These are phyloP conservation scores for Henricia sp. DNA, from an alignment of 53 echinoderm and acorn worm genomes.

Conservation along the genomic window DNA sequence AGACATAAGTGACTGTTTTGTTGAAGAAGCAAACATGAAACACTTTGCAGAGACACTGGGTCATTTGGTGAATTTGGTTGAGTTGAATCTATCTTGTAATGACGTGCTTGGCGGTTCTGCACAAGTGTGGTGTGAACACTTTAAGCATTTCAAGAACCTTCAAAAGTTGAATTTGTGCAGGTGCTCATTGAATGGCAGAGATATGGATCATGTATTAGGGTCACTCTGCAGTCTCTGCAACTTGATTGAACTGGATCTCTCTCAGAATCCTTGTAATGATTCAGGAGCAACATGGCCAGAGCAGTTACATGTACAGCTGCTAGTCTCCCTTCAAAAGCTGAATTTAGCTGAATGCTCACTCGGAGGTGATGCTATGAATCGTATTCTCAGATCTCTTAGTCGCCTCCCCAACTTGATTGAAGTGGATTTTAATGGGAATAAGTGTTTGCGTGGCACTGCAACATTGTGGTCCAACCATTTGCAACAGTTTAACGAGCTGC, in stretches of 20 bases:
- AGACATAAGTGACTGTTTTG: slow-evolving; percentile 1
- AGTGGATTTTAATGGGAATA: slow-evolving; percentile 16
- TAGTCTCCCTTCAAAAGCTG: slow-evolving; percentile 23
- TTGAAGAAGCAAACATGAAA: background rate
- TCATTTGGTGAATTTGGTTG: background rate
- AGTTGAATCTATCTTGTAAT: background rate
- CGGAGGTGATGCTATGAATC: slow-evolving; percentile 2
- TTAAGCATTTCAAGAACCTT: background rate
- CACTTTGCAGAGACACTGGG: no score
- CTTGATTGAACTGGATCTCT: background rate
- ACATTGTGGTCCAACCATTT: background rate
- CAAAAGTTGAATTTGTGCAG: background rate
- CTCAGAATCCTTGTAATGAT: background rate
- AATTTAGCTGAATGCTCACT: slow-evolving; percentile 18
- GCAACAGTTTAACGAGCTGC: slow-evolving; percentile 22
- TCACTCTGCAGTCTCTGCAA: background rate
- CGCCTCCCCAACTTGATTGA: background rate
- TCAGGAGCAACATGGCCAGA: background rate
- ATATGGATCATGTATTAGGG: background rate
- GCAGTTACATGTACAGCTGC: slow-evolving; percentile 19
- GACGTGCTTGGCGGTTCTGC: background rate
- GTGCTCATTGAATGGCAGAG: background rate
- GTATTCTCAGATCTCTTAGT: background rate
- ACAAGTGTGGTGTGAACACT: background rate
- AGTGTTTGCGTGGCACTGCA: slow-evolving; percentile 2